Evolutionary conservation across 2,888 invertebrate genomes (phyloP).

Genomic region (Baccha elongata): DNA sequence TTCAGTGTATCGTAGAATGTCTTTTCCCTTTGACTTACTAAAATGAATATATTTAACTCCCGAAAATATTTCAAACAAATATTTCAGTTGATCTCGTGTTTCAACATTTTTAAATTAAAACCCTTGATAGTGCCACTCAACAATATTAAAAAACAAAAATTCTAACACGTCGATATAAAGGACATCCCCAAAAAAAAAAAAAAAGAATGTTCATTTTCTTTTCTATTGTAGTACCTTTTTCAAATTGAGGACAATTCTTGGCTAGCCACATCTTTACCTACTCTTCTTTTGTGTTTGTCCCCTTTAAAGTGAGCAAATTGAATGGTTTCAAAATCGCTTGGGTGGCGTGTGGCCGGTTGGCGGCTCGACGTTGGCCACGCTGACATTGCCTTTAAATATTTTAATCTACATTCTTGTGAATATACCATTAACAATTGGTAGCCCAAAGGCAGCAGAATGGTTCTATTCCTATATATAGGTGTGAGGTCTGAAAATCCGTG

Average conservation of each 20-base stretch:
- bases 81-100: no score
- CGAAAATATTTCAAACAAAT: no score
- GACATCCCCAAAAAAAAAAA: neutral
- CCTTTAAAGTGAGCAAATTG: slow-evolving; percentile 36
- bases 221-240: slow-evolving; percentile 39
- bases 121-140: neutral
- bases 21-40: no score
- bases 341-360: neutral
- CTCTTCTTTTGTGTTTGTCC: slow-evolving; percentile 10
- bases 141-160: neutral
- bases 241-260: slow-evolving; percentile 46
- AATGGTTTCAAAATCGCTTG: slow-evolving; percentile 43
- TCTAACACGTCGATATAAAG: neutral
- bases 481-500: slow-evolving; percentile 54
- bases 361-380: neutral
- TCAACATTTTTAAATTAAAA: neutral
- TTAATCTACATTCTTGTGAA: slow-evolving; percentile 69
- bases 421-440: slow-evolving; percentile 62
- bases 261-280: neutral
- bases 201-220: neutral
- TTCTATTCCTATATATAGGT: slow-evolving; percentile 6
- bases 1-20: no score
- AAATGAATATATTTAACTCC: no score
- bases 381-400: slow-evolving; percentile 62
- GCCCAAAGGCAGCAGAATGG: slow-evolving; percentile 16